Base-by-base conservation (phyloP, 2,113 vertebrate genomes). In the Cavia aperea region DNA sequence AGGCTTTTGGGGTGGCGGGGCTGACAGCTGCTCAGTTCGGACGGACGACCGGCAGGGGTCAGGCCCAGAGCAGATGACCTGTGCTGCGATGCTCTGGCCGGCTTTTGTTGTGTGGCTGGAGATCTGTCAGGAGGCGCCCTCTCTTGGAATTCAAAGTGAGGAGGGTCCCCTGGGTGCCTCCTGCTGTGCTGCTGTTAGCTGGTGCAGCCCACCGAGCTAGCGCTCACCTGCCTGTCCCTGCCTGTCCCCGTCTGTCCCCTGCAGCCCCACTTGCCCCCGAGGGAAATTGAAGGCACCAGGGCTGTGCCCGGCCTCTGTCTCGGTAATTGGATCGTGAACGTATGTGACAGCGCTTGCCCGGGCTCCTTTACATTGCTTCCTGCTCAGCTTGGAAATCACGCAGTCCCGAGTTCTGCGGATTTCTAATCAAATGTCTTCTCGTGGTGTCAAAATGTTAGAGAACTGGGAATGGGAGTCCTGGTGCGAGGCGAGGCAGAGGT, bases 21-120 rank as follows among this genome's bases (percentile, higher is more conserved):
- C 9, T 0, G 18, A 7, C 29, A 13, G 86, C 31, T 33, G 49
- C 33, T 63, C 8, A 1, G 6, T 11, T 2, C 7, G 0, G 4
- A 0, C 0, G 66, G 60, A 0, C 0, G 66, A 51, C 68, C 31
- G 0, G 73, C 58, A 1, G 77, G 0, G 0, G 11, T 29, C 43
- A 1, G 60, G 36, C 60, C n/a, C 29, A 0, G 14, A 33, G 51
- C 36, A 13, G 31, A 62, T 49, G 39, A 54, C 33, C 2, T 11
- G 18, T n/a, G 65, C 63, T 11, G 1, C 0, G 12, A 0, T 3
- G 31, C 43, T 33, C 54, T 13, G 58, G 2, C 4, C n/a, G 2
- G 23, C 70, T 14, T 65, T 39, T 77, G n/a, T 43, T 9, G 62
- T n/a, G n/a, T 54, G 36, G 56, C 81, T 2, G 58, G 51, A 10